These are phyloP conservation scores for Drosophila rellima DNA, from an alignment of 2,888 invertebrate genomes.

Conservation along the genomic window DNA sequence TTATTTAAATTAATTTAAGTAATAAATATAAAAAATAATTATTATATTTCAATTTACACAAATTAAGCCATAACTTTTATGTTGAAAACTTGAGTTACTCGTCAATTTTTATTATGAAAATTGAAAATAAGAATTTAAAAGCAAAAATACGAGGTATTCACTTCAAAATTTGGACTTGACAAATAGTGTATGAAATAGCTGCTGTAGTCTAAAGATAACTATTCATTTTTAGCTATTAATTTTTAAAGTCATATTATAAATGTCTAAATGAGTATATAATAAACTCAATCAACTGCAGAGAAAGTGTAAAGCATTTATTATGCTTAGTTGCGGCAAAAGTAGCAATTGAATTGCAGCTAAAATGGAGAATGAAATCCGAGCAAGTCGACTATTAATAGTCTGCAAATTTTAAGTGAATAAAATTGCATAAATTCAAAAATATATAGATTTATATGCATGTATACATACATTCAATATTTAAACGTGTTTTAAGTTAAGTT, in stretches of 20 bases:
- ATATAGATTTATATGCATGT: neutral
- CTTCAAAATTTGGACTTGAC: no score
- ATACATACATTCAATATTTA: neutral
- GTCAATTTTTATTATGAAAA: no score
- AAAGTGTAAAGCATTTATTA: slow-evolving; percentile 3
- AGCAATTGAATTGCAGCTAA: neutral
- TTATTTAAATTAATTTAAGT: no score
- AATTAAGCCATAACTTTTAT: no score
- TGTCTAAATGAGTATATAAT: neutral
- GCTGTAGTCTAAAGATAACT: no score
- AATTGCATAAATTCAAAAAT: neutral
- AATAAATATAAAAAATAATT: no score
- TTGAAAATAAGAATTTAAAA: no score
- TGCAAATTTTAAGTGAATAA: neutral
- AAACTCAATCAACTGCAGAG: neutral
- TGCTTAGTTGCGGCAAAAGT: slow-evolving; percentile 3
- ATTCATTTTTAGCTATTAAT: neutral
- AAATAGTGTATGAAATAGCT: no score
- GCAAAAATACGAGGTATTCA: no score
- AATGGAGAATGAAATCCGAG: neutral
- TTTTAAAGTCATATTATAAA: neutral
- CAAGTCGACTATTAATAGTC: slow-evolving; percentile 4
- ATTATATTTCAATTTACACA: no score
- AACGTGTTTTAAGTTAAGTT: neutral
- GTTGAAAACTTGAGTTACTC: no score